These are phyloP conservation scores for Neodon shergylaensis DNA, from an alignment of 2,113 vertebrate species.

Conservation along the genomic window DNA sequence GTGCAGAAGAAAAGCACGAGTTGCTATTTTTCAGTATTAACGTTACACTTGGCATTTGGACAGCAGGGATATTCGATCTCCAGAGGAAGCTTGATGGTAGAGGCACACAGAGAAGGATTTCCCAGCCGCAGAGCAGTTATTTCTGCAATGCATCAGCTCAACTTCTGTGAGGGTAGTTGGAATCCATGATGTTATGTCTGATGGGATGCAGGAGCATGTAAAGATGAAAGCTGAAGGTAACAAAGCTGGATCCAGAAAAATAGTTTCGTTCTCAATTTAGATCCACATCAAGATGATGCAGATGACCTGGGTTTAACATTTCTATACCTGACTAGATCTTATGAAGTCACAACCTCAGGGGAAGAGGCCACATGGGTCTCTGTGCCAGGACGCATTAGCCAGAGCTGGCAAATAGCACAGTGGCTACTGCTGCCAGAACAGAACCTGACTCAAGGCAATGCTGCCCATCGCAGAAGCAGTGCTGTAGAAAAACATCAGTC, in stretches of 20 bases:
- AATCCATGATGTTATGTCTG: background rate
- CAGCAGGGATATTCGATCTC: conserved; percentile 59
- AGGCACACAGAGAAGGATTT: background rate
- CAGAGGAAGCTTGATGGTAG: background rate
- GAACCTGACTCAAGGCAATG: background rate
- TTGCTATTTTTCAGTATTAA: conserved; percentile 65
- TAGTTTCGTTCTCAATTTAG: background rate
- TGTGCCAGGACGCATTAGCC: background rate
- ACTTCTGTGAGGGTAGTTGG: background rate
- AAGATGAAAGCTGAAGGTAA: background rate
- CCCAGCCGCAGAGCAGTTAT: background rate
- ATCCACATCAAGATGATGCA: background rate
- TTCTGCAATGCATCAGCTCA: background rate
- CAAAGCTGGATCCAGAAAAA: conserved; percentile 7
- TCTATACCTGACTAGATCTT: background rate
- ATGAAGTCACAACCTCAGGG: background rate
- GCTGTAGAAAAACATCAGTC: background rate
- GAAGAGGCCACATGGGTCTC: background rate
- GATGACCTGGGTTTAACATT: background rate
- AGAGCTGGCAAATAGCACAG: background rate
- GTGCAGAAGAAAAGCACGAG: conserved; percentile 30
- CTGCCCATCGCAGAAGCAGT: background rate
- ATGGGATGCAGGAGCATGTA: background rate
- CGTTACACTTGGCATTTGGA: conserved; percentile 49
- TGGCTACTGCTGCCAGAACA: background rate